These are phyloP conservation scores for Trichomalopsis sarcophagae DNA, from an alignment of 1,140 invertebrate species.

Conservation along the genomic window DNA sequence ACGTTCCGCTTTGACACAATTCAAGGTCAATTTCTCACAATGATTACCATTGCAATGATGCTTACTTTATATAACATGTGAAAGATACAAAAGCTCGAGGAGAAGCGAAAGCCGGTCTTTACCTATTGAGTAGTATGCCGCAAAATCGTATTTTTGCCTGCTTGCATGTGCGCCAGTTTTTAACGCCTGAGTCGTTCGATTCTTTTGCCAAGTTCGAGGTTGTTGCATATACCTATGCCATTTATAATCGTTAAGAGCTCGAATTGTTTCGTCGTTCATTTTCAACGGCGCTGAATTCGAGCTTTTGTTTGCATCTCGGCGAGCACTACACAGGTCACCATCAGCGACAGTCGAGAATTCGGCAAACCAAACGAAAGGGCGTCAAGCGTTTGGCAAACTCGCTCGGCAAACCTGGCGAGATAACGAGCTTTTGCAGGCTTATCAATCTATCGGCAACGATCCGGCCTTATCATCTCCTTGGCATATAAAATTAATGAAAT, in stretches of 20 bases:
- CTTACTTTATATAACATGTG: not conserved
- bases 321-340: not conserved
- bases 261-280: not conserved
- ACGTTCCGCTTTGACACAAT: conserved; percentile 54
- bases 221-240: not conserved
- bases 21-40: conserved; percentile 51
- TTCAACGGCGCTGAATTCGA: too few relatives aligned
- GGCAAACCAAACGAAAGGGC: conserved; percentile 29
- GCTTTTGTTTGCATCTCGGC: not conserved
- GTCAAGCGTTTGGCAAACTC: conserved; percentile 32
- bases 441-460: conserved; percentile 50
- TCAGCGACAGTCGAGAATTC: not conserved
- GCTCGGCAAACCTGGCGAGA: conserved; percentile 26
- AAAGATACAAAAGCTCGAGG: conserved; percentile 7
- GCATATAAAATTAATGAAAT: conserved; percentile 27
- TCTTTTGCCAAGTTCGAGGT: conserved; percentile 9
- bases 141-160: conserved; percentile 30
- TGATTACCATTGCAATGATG: conserved; percentile 40
- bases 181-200: conserved; percentile 27
- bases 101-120: conserved; percentile 45
- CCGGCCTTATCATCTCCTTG: conserved; percentile 45
- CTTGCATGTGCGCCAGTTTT: conserved; percentile 21
- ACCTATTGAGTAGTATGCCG: conserved; percentile 46
- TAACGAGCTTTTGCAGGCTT: conserved; percentile 20
- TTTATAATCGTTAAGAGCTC: not conserved